phyloP scores from a whole-genome alignment of 2,888 invertebrate species.

The Nymphalis polychloros region DNA sequence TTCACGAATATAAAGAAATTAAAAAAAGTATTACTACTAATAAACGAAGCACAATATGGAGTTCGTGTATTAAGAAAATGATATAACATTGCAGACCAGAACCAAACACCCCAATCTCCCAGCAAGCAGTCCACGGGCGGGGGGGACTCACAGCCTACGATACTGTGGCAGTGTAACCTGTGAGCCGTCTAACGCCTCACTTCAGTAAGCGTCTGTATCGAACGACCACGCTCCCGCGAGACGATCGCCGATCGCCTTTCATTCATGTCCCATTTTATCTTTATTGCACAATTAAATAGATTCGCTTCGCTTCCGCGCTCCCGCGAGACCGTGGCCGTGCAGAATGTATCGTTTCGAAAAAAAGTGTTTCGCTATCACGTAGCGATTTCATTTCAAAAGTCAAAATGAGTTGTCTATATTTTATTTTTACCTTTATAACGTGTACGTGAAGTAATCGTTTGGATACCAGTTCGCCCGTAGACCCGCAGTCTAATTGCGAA shows the following conservation, averaged over 20 bases:
- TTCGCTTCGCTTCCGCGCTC: constrained; percentile 45
- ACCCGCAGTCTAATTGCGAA: constrained; percentile 49
- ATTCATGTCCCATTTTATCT: constrained; percentile 26
- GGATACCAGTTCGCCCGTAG: constrained; percentile 50
- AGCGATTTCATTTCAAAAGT: constrained; percentile 61
- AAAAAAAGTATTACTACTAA: neutral
- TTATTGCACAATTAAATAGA: constrained; percentile 32
- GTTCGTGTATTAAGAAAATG: neutral
- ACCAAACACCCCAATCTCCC: constrained; percentile 89
- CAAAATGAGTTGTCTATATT: constrained; percentile 74
- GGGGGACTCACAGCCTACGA: constrained; percentile 99
- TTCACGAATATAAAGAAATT: neutral
- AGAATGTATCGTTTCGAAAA: constrained; percentile 40
- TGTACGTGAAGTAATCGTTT: constrained; percentile 47
- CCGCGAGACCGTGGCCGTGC: constrained; percentile 55
- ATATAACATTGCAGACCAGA: constrained; percentile 87
- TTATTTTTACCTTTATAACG: constrained; percentile 51
- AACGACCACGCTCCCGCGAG: constrained; percentile 38
- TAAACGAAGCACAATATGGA: neutral
- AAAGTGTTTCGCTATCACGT: constrained; percentile 59
- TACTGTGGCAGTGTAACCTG: constrained; percentile 99
- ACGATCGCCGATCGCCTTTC: constrained; percentile 28
- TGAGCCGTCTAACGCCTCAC: constrained; percentile 74
- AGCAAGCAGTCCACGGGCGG: constrained; percentile 87
- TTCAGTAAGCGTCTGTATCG: constrained; percentile 26